phyloP scores from a whole-genome alignment of 2,113 vertebrate species.

The Eretmochelys imbricata region DNA sequence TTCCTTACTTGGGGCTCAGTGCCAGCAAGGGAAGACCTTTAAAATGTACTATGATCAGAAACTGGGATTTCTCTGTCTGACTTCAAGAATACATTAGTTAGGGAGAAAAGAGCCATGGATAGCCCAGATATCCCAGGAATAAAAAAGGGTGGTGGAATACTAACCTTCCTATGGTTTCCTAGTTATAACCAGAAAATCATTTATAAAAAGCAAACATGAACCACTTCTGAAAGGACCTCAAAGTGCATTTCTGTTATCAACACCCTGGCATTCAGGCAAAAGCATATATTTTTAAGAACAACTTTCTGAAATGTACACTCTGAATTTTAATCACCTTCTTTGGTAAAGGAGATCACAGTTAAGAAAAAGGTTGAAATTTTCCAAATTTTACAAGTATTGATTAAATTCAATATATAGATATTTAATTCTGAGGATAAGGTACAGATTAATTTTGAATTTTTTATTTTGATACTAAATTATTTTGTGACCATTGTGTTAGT shows the following conservation, averaged over 20 bases:
- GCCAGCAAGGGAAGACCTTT: background rate
- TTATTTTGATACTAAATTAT: background rate
- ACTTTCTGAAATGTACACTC: background rate
- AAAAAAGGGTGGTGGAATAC: background rate
- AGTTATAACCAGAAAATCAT: background rate
- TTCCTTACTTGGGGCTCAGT: background rate
- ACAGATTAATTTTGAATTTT: background rate
- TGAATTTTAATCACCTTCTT: background rate
- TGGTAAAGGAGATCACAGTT: background rate
- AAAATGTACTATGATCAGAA: background rate
- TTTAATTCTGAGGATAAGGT: background rate
- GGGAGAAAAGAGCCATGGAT: background rate
- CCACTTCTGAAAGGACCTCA: background rate
- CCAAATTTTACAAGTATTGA: background rate
- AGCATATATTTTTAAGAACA: background rate
- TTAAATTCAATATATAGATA: background rate
- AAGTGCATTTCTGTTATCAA: background rate
- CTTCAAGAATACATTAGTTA: background rate
- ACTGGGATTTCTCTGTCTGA: background rate
- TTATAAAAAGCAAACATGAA: background rate
- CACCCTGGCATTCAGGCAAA: background rate
- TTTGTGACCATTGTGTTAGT: background rate
- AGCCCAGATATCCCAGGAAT: background rate
- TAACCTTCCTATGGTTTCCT: background rate
- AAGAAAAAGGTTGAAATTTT: background rate